Percentiles rank a stretch among this genome's conserved stretches.
Evolutionary conservation across 2,888 invertebrate species (phyloP).

Genomic region (Drymonia ruficornis): DNA sequence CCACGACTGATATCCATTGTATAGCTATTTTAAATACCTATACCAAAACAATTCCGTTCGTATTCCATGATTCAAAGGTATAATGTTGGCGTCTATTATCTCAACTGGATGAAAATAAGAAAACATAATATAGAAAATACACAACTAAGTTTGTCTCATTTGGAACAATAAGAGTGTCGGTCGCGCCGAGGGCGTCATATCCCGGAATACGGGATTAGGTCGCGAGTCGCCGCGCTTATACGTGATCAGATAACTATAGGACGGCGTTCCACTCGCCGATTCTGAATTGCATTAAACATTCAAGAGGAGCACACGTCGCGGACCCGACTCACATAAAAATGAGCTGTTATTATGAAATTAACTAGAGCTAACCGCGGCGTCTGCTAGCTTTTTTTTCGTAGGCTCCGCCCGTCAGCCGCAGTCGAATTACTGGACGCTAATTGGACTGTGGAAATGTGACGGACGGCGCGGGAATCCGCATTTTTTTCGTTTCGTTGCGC

Average conservation of each 20-base stretch:
- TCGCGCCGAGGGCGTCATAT: slow-evolving; percentile 67
- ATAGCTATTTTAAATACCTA: slow-evolving; percentile 13
- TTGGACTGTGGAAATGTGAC: slow-evolving; percentile 82
- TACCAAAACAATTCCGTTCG: slow-evolving; percentile 3
- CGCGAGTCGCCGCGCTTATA: slow-evolving; percentile 55
- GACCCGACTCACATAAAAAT: slow-evolving; percentile 78
- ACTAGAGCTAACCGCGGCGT: slow-evolving; percentile 67
- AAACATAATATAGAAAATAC: slow-evolving; percentile 18
- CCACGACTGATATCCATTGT: slow-evolving; percentile 32
- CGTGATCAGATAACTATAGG: slow-evolving; percentile 54
- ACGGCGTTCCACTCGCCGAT: slow-evolving; percentile 53
- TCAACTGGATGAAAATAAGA: slow-evolving; percentile 23
- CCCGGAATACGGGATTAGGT: slow-evolving; percentile 73
- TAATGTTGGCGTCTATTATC: background rate
- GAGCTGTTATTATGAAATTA: slow-evolving; percentile 83
- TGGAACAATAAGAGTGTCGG: slow-evolving; percentile 59
- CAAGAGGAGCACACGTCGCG: slow-evolving; percentile 66
- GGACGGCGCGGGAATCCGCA: slow-evolving; percentile 69
- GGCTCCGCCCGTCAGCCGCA: slow-evolving; percentile 71
- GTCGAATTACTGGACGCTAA: slow-evolving; percentile 82
- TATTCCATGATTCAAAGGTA: background rate
- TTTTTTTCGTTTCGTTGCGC: slow-evolving; percentile 52
- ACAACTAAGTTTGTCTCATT: slow-evolving; percentile 43
- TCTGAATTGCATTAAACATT: slow-evolving; percentile 78
- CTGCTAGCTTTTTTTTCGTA: slow-evolving; percentile 71